Base-by-base conservation (phyloP, 2,797 vertebrate species). In the Microchirus variegatus region DNA sequence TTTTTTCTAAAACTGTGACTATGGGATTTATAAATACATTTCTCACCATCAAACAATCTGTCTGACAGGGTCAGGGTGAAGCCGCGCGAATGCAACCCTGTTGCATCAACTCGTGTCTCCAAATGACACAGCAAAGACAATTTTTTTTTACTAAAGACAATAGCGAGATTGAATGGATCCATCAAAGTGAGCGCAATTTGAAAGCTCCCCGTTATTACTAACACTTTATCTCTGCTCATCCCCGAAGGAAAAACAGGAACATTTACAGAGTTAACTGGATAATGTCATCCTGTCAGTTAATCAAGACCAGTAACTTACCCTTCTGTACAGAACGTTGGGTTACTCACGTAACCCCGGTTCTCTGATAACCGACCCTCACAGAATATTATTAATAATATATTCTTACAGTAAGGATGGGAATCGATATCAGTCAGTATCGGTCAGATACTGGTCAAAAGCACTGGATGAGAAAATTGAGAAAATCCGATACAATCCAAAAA, bases 61-160 rank as follows among this genome's bases (percentile, higher is more conserved):
- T 45, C 10, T 41, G 46, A 46, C 5, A 15, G 41, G 37, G 54
- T 61, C 42, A 65, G 5, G 18, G 35, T 22, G 68, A 61, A 61
- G 59, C 78, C 59, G 38, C 13, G 49, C 46, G 18, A 59, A 13
- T 58, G 44, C 60, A 45, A 56, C 59, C 56, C 43, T 35, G 38
- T 75, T 79, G 82, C 70, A 85, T 84, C 52, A 57, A 65, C 59
- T 85, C 75, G 86, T 71, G 70, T 75, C 57, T 76, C 59, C 48
- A 67, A 85, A 81, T 69, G 73, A 47, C 48, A 44, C 47, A n/a
- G 57, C 54, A 84, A 80, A 83, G 81, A 80, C 70, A 73, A n/a
- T n/a, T n/a, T n/a, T n/a, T n/a, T 73, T 87, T 89, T 87, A 66
- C 38, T 57, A 38, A 55, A 69, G 58, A 83, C 66, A 76, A 79